Base-by-base conservation (phyloP, 2,888 invertebrate species). In the Synanthedon andrenaeformis region DNA sequence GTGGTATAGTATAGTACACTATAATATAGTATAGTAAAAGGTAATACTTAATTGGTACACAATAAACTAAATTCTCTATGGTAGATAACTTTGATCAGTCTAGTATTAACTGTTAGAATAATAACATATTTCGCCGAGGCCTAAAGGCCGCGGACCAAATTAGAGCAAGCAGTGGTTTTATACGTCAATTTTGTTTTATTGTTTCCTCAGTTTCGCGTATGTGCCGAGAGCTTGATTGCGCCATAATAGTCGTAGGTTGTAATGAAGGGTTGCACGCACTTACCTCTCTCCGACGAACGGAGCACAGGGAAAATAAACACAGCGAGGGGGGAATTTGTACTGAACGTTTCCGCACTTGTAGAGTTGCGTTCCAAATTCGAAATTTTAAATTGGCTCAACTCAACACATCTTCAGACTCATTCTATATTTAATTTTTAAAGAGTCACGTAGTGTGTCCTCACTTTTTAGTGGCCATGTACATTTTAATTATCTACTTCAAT, bases 261-360 rank as follows among this genome's bases (percentile, higher is more conserved):
- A 82, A 83, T 83, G 80, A 83, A 82, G 85, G 83, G 86, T 82
- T 84, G 82, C 79, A 80, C 75, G 80, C 82, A 76, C 69, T 73
- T 68, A 57, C 60, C 66, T 66, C 68, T 67, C 66, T 57, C 60
- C 58, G 56, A 52, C 63, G 65, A 35, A 64, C 75, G 76, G 77
- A 23, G 77, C 77, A 76, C 76, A 71, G 75, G 79, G 81, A 70
- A 74, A 78, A 76, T 76, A 74, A 79, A 76, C 64, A 66, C 68
- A 64, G 35, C 69, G 72, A 76, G 77, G 81, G 35, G 82, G 81
- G 64, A 71, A 65, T 70, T 74, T 66, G 35, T 8, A 35, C 64
- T 63, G 68, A 76, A 76, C 73, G 73, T 73, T 79, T 79, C 79
- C 80, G 74, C 77, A 78, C 78, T 81, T 80, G 76, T 79, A 76